Percentiles rank a stretch among this genome's conserved stretches.
These are phyloP conservation scores for Magallana angulata DNA, from an alignment of 1,140 invertebrate species.

Conservation along the genomic window DNA sequence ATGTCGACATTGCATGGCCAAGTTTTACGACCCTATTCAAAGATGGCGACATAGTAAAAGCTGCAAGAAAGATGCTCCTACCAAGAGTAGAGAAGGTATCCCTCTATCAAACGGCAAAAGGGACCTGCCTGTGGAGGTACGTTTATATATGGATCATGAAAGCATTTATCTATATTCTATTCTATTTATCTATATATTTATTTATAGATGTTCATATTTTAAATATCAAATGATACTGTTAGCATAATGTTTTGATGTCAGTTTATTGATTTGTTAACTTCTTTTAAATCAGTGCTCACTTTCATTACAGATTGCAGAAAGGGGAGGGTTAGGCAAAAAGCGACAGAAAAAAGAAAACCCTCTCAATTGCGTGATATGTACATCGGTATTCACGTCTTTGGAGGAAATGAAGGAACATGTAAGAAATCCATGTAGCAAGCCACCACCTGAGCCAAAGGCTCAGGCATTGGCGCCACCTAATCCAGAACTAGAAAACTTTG, in stretches of 20 bases:
- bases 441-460: constrained; percentile 13
- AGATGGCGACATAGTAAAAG: constrained; percentile 71
- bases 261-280: no score
- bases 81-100: constrained; percentile 56
- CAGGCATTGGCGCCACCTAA: constrained; percentile 6
- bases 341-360: constrained; percentile 43
- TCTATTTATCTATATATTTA: no score
- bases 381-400: constrained; percentile 62
- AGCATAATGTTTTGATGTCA: no score
- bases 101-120: constrained; percentile 14
- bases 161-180: no score
- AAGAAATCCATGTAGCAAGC: constrained; percentile 66
- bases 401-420: constrained; percentile 73
- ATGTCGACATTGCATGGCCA: constrained; percentile 72
- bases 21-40: constrained; percentile 70
- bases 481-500: not conserved
- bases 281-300: no score
- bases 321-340: not conserved
- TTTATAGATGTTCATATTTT: no score
- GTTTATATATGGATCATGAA: not conserved
- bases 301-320: not conserved
- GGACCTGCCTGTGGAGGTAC: not conserved
- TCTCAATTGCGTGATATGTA: constrained; percentile 68
- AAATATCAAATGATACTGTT: no score
- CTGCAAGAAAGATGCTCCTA: constrained; percentile 60